Conservation (phyloP, 1,140 invertebrate genomes). For the Ceratosolen fusciceps region DNA sequence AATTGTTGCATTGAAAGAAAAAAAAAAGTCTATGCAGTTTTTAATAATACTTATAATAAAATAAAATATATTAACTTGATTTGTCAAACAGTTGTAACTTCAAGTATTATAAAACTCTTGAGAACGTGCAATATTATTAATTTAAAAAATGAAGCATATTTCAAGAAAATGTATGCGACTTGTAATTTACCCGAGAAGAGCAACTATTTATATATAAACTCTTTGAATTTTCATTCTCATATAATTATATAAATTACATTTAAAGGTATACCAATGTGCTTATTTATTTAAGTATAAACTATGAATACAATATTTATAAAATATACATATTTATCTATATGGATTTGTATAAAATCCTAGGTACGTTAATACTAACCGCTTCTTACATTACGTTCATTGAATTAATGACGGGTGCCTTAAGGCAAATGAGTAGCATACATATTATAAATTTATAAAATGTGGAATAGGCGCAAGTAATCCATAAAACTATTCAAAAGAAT, state of each 20-base stretch:
- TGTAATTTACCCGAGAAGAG: no score
- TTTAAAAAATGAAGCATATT: no score
- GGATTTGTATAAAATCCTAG: background rate
- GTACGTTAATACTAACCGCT: background rate
- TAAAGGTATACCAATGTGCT: background rate
- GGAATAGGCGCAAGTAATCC: background rate
- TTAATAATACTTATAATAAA: no score
- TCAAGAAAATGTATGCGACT: no score
- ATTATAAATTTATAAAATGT: background rate
- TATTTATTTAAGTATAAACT: background rate
- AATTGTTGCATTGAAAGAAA: no score
- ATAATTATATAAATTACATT: background rate
- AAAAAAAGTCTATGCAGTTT: no score
- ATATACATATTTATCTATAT: background rate
- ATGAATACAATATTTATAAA: background rate
- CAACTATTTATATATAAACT: no score
- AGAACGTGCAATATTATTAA: no score
- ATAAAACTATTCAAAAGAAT: background rate
- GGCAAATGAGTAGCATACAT: background rate
- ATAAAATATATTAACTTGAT: no score
- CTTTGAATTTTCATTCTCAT: no score
- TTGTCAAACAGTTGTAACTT: no score
- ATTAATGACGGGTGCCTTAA: conserved; percentile 1
- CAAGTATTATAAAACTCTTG: no score
- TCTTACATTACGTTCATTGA: conserved; percentile 3